Evolutionary conservation across 2,888 invertebrate species (phyloP), one percentile per base, ranked within the genome.

Genomic region (Invenusta paracnida): DNA sequence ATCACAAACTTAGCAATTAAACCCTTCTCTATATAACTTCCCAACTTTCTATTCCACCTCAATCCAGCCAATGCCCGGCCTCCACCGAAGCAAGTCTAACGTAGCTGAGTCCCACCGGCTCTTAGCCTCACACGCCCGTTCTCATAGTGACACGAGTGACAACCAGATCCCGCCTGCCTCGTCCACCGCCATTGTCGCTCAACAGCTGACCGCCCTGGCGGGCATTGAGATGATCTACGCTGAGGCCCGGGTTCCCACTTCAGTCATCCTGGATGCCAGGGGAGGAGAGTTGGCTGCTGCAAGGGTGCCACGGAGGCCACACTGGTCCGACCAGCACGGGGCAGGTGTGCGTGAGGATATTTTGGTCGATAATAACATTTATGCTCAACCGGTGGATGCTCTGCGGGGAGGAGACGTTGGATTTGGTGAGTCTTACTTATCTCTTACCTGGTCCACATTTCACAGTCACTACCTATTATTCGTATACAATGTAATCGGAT

Each of bases 191-290:
- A 23, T 2, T 5, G 27, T 23, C 25, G 23, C 23, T 23, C 48
- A 5, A 48, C 5, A 5, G 17, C 5, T 17, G 17, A 23, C 73
- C 17, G 73, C 17, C 11, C 5, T 73, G 2, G 73, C 23, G 73
- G 27, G 27, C 25, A 73, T 73, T 23, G 73, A 73, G 73, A 73
- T 73, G 73, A 73, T 73, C 73, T 73, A 73, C 23, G 73, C 73
- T 2, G 73, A 73, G 73, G 17, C 73, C 5, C 5, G 73, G 11
- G 23, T 73, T 23, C 73, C 73, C 17, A 73, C 2, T 48, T 23
- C 73, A n/a, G 23, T 5, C 25, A 17, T 48, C 48, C 11, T 5
- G 11, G 17, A 48, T 17, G 11, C 17, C 48, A 17, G 48, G 48
- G 48, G 48, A 48, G 48, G 48, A 48, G 48, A 11, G 48, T 11